Evolutionary conservation across 2,888 invertebrate species (phyloP).

Genomic region (Melinaea menophilus): DNA sequence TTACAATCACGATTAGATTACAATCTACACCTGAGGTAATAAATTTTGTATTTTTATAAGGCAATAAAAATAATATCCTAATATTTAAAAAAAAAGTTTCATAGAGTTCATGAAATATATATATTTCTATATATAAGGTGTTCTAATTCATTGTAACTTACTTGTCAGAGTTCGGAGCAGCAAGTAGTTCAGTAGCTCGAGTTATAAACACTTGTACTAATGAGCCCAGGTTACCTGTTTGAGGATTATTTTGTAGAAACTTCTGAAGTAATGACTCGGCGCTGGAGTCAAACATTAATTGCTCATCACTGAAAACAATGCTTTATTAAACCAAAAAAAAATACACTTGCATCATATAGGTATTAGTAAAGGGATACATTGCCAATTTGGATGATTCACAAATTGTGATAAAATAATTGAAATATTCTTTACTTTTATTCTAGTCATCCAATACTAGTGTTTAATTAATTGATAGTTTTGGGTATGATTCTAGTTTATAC

Average conservation of each 20-base stretch:
- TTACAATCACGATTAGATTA: too few species aligned
- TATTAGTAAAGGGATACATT: too few species aligned
- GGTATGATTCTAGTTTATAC: conserved; percentile 8
- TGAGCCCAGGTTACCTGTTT: conserved; percentile 93
- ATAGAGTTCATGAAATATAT: too few species aligned
- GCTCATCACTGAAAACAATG: conserved; percentile 82
- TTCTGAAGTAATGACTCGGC: conserved; percentile 85
- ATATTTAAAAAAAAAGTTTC: too few species aligned
- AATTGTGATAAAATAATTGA: too few species aligned
- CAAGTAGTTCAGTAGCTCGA: conserved; percentile 88
- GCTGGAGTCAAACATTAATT: conserved; percentile 87
- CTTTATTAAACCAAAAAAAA: conserved; percentile 12
- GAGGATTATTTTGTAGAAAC: conserved; percentile 89
- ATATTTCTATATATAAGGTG: too few species aligned
- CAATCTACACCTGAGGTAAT: too few species aligned
- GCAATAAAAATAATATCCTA: too few species aligned
- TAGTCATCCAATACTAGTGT: too few species aligned
- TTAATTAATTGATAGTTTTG: neutral
- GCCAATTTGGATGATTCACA: too few species aligned
- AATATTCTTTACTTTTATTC: too few species aligned
- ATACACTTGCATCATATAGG: neutral
- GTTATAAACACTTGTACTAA: conserved; percentile 91
- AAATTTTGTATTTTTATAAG: too few species aligned
- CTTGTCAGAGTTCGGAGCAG: conserved; percentile 93
- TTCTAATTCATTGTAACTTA: conserved; percentile 61